Evolutionary conservation across 2,113 vertebrate species (phyloP).

Genomic region (Hiodon tergisus): DNA sequence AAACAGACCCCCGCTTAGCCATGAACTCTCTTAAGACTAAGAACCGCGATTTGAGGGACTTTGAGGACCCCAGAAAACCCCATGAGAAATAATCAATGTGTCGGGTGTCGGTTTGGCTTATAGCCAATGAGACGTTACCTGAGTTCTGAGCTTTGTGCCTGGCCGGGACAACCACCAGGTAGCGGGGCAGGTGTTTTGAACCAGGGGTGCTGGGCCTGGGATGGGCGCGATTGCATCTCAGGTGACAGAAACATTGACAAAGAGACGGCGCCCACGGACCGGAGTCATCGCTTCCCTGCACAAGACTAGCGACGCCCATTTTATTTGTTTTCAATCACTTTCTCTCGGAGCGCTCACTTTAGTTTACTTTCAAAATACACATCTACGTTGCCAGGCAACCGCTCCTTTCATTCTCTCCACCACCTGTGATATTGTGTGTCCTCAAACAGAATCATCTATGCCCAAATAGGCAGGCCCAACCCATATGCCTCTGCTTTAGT

Average conservation of each 20-base stretch:
- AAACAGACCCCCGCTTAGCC: no score
- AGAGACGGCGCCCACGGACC: no score
- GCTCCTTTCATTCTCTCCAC: not conserved
- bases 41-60: not conserved
- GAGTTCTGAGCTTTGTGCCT: not conserved
- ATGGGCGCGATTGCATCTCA: no score
- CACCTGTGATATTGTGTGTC: conserved; percentile 5
- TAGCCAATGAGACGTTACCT: not conserved
- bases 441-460: not conserved
- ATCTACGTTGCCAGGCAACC: conserved; percentile 18
- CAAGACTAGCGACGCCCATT: not conserved
- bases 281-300: not conserved
- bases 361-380: not conserved
- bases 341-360: not conserved
- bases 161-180: no score
- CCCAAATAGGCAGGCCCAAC: not conserved
- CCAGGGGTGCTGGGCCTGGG: no score
- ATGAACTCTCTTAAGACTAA: not conserved
- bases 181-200: no score
- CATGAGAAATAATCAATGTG: conserved; percentile 1
- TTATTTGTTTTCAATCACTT: not conserved
- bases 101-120: not conserved
- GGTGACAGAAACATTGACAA: no score
- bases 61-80: not conserved
- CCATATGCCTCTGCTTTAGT: not conserved